Evolutionary conservation across 1,140 invertebrate genomes (phyloP), one percentile per base, ranked within the genome.

Genomic region (Venustaconcha ellipsiformis): DNA sequence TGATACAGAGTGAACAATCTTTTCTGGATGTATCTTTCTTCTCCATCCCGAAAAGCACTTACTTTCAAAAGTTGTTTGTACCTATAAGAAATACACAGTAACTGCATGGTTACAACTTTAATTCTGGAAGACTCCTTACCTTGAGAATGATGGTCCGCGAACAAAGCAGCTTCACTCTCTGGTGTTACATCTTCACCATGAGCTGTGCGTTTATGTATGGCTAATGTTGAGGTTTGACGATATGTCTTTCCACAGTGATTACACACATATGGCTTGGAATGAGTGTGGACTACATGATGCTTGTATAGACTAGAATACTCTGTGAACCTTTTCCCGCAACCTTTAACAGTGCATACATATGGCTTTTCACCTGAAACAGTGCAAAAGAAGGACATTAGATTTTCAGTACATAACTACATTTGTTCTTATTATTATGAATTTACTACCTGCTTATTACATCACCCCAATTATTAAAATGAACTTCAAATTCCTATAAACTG

Each of bases 271-370:
- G 92, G 92, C 80, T 93, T 93, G 72, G 91, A 89, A 71, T 93
- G 92, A 8, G 92, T 92, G 81, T 94, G 93, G 23, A 94, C 93
- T 48, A 94, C 91, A 85, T 94, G 92, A 87, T 94, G 94, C 87
- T 94, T 94, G 84, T 94, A 94, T 20, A 94, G 90, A 82, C 93
- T 94, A 64, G 94, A 94, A 85, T 94, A 94, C 84, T 94, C 94
- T 4, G 94, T 94, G 81, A 94, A 94, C 57, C 93, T 89, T 85
- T 93, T 93, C 14, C 92, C 92, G 89, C 94, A 94, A 70, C 92
- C 93, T 87, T 93, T 83, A 37, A 91, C 87, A 48, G 86, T 86
- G 80, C 90, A 91, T 2, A 89, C 87, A 81, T 91, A 91, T 3
- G 90, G 90, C 75, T 90, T 91, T 74, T 91, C 90, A 65, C 90